Conservation (phyloP, 2,888 invertebrate genomes). For the Biston stratarius region DNA sequence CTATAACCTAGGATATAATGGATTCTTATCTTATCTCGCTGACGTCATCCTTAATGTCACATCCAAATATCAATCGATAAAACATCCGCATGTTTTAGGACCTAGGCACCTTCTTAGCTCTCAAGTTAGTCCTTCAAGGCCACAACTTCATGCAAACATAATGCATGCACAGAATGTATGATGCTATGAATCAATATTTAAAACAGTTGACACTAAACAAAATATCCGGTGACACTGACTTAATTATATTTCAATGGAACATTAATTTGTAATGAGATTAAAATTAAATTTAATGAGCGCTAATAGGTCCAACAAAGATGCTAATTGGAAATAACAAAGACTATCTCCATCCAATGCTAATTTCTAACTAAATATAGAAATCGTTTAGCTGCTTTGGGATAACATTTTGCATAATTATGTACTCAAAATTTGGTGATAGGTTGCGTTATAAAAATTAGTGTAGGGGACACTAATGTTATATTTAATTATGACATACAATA, state of each 20-base stretch:
- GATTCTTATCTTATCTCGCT: constrained; percentile 2
- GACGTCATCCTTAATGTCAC: constrained; percentile 32
- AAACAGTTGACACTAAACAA: constrained; percentile 17
- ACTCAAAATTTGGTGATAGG: background rate
- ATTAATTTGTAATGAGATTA: constrained; percentile 20
- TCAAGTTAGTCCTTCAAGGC: constrained; percentile 47
- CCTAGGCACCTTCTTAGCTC: constrained; percentile 30
- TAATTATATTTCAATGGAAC: constrained; percentile 8
- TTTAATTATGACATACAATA: too few species aligned
- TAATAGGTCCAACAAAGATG: background rate
- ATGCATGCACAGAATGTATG: constrained; percentile 23
- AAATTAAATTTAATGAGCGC: background rate
- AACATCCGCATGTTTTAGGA: constrained; percentile 47
- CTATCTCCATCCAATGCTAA: background rate
- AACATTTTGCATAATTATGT: background rate
- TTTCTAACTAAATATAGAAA: background rate
- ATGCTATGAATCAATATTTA: constrained; percentile 22
- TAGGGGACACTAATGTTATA: background rate
- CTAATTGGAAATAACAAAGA: background rate
- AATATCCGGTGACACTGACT: constrained; percentile 23
- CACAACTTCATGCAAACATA: constrained; percentile 17
- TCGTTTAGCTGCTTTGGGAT: background rate
- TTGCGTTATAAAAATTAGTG: background rate
- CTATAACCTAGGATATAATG: background rate
- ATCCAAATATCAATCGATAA: constrained; percentile 33